A percentile compares a stretch with the other conserved stretches of the same genome.
phyloP scores from a whole-genome alignment of 2,888 invertebrate genomes.

The Scrobipalpa costella region DNA sequence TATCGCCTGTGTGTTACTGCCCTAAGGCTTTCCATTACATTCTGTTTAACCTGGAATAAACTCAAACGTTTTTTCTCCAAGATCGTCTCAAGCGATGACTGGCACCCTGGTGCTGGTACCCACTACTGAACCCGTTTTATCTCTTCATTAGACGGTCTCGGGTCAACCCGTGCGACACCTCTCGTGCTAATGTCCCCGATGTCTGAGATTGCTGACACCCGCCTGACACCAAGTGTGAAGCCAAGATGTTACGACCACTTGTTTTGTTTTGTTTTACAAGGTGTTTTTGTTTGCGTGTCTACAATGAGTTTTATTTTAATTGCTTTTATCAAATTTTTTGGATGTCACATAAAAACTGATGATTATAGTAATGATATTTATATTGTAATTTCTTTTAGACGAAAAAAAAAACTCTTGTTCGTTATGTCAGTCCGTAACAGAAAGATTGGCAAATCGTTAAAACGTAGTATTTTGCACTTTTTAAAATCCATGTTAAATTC shows the following conservation, averaged over 20 bases:
- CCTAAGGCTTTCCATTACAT: too few relatives aligned
- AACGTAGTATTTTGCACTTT: too few relatives aligned
- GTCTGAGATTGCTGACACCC: conserved; percentile 52
- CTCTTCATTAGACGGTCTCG: conserved; percentile 61
- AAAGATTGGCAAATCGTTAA: too few relatives aligned
- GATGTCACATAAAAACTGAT: too few relatives aligned
- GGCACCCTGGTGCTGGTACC: conserved; percentile 33
- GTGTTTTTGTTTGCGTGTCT: conserved; percentile 3
- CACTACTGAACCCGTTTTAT: conserved; percentile 41
- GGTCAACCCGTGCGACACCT: conserved; percentile 59
- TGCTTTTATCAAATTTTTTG: too few relatives aligned
- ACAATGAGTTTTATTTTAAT: too few relatives aligned
- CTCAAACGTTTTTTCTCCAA: conserved; percentile 7
- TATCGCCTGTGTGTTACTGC: too few relatives aligned
- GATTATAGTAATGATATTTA: too few relatives aligned
- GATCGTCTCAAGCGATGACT: conserved; percentile 40
- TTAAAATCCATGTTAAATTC: too few relatives aligned
- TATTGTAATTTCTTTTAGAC: too few relatives aligned
- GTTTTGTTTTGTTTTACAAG: background rate
- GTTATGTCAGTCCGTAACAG: too few relatives aligned
- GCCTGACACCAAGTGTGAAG: background rate
- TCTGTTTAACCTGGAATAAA: background rate
- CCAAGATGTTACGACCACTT: background rate
- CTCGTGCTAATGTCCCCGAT: conserved; percentile 68
- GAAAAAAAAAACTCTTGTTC: too few relatives aligned